Evolutionary conservation across 2,888 invertebrate genomes (phyloP).

Genomic region (Agonopterix alstromeriana): DNA sequence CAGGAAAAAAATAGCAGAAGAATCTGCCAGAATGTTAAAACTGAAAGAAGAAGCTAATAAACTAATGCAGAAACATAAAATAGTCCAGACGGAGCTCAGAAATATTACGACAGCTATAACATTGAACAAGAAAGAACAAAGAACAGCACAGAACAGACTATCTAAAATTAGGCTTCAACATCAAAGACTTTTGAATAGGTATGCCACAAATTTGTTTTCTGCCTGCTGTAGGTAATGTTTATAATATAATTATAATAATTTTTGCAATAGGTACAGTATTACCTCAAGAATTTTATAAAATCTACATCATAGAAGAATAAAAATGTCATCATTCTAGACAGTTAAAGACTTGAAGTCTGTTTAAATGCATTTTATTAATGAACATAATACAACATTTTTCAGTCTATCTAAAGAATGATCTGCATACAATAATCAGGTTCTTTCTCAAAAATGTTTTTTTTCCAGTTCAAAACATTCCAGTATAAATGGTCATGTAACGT

Average conservation of each 20-base stretch:
- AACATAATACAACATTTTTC: too few species aligned
- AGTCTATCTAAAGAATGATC: background rate
- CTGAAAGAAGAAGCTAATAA: constrained; percentile 59
- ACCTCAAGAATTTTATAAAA: background rate
- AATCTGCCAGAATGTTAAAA: constrained; percentile 59
- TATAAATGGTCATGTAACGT: constrained; percentile 23
- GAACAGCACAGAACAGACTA: constrained; percentile 47
- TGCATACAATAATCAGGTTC: background rate
- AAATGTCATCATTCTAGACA: too few species aligned
- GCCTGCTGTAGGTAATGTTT: background rate
- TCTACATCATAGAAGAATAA: background rate
- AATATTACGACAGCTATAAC: constrained; percentile 60
- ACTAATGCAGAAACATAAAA: constrained; percentile 59
- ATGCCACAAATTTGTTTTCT: background rate
- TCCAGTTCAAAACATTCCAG: constrained; percentile 61
- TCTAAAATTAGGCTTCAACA: constrained; percentile 57
- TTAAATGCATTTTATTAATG: too few species aligned
- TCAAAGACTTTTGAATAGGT: constrained; percentile 64
- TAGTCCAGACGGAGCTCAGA: constrained; percentile 56
- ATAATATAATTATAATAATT: background rate
- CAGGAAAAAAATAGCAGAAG: constrained; percentile 66
- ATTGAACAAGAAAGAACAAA: constrained; percentile 60
- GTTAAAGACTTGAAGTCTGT: too few species aligned
- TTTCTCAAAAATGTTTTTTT: constrained; percentile 22
- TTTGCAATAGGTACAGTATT: background rate